phyloP scores from a whole-genome alignment of 2,888 invertebrate species.

The Miltochrista miniata region DNA sequence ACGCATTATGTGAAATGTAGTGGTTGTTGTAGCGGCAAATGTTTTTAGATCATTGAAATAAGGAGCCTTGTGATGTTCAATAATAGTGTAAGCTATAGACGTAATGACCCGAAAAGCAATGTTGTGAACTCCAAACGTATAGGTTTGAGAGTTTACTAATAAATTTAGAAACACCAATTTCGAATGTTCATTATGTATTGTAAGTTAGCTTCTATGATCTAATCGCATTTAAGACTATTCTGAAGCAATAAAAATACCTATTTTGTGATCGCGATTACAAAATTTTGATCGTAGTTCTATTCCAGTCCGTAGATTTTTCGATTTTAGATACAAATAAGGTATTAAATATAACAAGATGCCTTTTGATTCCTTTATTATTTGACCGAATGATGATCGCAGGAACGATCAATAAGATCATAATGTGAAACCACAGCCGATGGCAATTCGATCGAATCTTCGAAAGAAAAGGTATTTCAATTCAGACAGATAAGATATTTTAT shows the following conservation, averaged over 20 bases:
- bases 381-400: too few relatives aligned
- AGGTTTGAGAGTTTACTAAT: conserved; percentile 18
- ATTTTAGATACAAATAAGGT: too few relatives aligned
- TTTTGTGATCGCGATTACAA: background rate
- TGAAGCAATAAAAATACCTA: conserved; percentile 8
- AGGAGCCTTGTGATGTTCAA: conserved; percentile 40
- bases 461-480: too few relatives aligned
- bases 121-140: conserved; percentile 18
- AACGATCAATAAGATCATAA: too few relatives aligned
- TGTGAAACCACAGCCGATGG: too few relatives aligned
- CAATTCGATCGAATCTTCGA: too few relatives aligned
- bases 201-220: conserved; percentile 37
- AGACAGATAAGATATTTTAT: too few relatives aligned
- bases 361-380: too few relatives aligned
- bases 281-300: background rate
- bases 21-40: conserved; percentile 30
- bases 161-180: conserved; percentile 28
- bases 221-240: conserved; percentile 32
- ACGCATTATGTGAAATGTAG: conserved; percentile 22
- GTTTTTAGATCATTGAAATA: conserved; percentile 41
- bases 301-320: background rate
- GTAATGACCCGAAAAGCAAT: conserved; percentile 31
- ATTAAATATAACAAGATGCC: too few relatives aligned
- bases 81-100: conserved; percentile 34
- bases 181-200: conserved; percentile 10